These are phyloP conservation scores for Mixornis gularis DNA, from an alignment of 2,113 vertebrate species.

Conservation along the genomic window DNA sequence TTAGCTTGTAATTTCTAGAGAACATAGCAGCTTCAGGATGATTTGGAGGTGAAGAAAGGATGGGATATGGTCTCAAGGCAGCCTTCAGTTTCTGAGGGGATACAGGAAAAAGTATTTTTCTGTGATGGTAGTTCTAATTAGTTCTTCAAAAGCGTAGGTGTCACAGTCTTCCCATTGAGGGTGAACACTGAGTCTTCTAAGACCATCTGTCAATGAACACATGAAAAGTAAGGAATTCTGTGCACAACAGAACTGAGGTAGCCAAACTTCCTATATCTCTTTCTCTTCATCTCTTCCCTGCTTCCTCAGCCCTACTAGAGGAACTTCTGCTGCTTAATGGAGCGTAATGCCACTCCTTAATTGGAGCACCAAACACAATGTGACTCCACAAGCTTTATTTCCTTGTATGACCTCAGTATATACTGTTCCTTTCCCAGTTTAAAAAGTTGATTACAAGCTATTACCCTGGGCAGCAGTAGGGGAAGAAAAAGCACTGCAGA, in stretches of 20 bases:
- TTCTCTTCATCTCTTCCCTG: background rate
- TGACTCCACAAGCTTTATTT: background rate
- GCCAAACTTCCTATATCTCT: background rate
- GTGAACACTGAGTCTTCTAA: background rate
- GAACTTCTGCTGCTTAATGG: background rate
- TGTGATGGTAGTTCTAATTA: background rate
- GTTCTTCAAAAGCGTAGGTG: background rate
- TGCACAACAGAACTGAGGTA: background rate
- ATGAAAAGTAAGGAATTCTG: background rate
- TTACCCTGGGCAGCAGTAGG: background rate
- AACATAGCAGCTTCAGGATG: background rate
- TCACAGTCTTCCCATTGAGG: background rate
- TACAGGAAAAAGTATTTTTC: background rate
- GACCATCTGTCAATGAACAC: background rate
- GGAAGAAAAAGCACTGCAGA: background rate
- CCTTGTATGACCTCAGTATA: fast-evolving
- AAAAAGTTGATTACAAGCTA: background rate
- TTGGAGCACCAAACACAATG: background rate
- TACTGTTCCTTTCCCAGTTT: background rate
- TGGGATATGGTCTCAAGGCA: background rate
- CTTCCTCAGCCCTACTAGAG: background rate
- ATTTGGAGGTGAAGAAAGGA: background rate
- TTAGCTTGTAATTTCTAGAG: background rate
- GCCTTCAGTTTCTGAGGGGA: background rate
- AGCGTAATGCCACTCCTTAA: background rate